Base-by-base conservation (phyloP, 2,113 vertebrate species). In the Carettochelys insculpta region DNA sequence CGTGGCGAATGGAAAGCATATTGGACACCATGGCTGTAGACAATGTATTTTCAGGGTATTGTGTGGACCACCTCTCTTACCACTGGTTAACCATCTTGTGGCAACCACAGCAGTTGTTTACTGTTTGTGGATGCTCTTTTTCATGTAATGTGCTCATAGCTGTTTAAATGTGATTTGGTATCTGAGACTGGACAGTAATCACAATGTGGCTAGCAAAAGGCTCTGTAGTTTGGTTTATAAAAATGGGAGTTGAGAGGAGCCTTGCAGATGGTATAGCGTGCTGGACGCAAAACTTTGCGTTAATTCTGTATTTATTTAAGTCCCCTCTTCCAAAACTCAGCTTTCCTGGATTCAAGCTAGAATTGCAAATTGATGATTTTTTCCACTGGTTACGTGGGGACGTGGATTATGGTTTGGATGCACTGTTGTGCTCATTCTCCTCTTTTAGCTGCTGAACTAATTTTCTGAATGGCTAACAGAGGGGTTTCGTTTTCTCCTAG, bases 381-480 rank as follows among this genome's bases (percentile, higher is more conserved):
- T 25, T 25, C 20, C 58, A 61, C n/a, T 68, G 61, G 17, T 68
- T 68, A 68, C 22, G 22, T 68, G 61, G n/a, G 61, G 19, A 3
- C 68, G 0, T 27, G 54, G 47, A 3, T 77, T 91, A 92, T 43
- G 25, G 77, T 90, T 86, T 19, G 9, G 22, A 52, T 50, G 43
- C 41, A 76, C 34, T 48, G 68, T 71, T 82, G 13, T 31, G 52
- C n/a, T 80, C 11, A 0, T 84, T 71, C 78, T 56, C 0, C 80
- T 77, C 38, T 75, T 80, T 5, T 61, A 20, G 51, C 51, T 0
- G 22, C 88, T n/a, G 84, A 75, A 75, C 51, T 82, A 13, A 61
- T 78, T 83, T 50, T 38, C 88, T 29, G 85, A 90, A 92, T 92
- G 75, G 87, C 83, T 94, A 93, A 94, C 68, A 86, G 76, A 80